Conservation (phyloP, 2,113 vertebrate species). For the Caranx melampygus region DNA sequence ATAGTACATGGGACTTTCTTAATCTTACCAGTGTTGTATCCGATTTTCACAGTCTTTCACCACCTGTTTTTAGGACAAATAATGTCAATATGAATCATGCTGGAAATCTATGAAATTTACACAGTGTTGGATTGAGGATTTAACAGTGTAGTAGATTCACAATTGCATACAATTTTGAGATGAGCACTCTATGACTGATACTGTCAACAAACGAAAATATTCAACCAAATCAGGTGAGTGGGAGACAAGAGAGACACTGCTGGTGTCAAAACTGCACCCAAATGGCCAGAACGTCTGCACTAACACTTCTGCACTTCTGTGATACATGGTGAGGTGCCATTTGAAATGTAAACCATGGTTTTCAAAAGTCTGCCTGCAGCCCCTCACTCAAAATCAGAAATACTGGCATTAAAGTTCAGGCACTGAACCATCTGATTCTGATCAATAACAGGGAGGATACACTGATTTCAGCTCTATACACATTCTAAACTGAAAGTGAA, state of each 20-base stretch:
- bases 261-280: conserved; percentile 1
- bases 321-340: no score
- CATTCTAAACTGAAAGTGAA: neutral
- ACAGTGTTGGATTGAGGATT: neutral
- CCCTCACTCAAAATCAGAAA: neutral
- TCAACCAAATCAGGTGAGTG: neutral
- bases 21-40: conserved; percentile 94
- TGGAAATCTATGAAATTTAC: neutral
- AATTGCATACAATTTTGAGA: neutral
- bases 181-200: neutral
- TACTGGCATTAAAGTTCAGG: neutral
- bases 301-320: neutral
- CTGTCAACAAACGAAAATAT: neutral
- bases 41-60: conserved; percentile 93
- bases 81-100: conserved; percentile 65
- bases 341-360: neutral
- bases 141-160: neutral
- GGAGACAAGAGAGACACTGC: neutral
- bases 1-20: neutral
- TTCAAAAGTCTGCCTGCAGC: neutral
- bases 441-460: neutral
- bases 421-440: neutral
- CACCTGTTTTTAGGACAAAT: conserved; percentile 93
- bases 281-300: conserved; percentile 1
- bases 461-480: neutral